These are phyloP conservation scores for Megaceryle alcyon DNA, from an alignment of 2,797 vertebrate genomes.

Conservation along the genomic window DNA sequence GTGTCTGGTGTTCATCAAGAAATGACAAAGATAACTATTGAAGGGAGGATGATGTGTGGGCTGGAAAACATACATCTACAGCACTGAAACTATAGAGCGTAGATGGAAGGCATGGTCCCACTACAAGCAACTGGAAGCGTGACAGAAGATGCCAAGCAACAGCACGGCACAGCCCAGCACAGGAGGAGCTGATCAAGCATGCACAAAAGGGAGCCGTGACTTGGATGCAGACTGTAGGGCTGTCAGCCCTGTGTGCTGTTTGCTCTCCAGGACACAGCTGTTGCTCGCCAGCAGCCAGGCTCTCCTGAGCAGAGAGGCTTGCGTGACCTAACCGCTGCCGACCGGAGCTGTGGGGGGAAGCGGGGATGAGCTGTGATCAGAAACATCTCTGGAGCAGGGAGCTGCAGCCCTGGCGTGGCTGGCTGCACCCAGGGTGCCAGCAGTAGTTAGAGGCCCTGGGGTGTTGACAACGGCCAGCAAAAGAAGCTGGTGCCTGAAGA, in stretches of 20 bases:
- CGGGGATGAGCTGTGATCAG: neutral
- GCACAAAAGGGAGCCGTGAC: conserved; percentile 47
- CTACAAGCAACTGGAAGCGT: neutral
- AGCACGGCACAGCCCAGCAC: accelerated
- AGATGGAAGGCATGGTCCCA: neutral
- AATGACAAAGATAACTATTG: neutral
- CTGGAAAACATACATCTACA: neutral
- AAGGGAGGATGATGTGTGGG: neutral
- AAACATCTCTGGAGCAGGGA: neutral
- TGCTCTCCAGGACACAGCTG: conserved; percentile 3
- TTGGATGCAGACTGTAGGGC: conserved; percentile 7
- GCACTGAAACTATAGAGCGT: neutral
- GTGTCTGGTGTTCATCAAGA: neutral
- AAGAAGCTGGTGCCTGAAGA: neutral
- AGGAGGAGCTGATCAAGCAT: neutral
- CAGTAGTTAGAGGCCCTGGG: neutral
- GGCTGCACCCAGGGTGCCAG: neutral
- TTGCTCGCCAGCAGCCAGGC: neutral
- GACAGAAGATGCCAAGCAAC: neutral
- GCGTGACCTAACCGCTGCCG: accelerated
- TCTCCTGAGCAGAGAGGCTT: neutral
- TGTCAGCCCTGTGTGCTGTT: neutral
- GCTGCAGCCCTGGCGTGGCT: neutral
- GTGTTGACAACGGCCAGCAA: neutral
- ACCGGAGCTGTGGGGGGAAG: neutral